Percentiles rank a stretch among this genome's conserved stretches.
Evolutionary conservation across 2,113 vertebrate species (phyloP).

Genomic region (Chroicocephalus ridibundus): DNA sequence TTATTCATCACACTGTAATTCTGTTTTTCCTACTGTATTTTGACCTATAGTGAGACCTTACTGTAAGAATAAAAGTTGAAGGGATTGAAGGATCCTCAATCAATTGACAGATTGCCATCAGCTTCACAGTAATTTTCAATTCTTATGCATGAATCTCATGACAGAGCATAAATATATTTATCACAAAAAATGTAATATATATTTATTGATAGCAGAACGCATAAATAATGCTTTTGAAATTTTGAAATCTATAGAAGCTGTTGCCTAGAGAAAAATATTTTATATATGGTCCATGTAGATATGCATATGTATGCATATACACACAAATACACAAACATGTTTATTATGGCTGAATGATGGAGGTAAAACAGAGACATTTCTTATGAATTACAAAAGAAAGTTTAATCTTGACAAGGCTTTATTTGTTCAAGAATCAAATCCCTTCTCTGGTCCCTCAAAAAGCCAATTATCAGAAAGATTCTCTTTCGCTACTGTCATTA

Average conservation of each 20-base stretch:
- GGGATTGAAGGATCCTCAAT: constrained; percentile 30
- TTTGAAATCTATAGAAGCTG: constrained; percentile 2
- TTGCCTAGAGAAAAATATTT: constrained; percentile 39
- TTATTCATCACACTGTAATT: constrained; percentile 30
- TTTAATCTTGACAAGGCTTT: constrained; percentile 64
- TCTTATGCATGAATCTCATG: constrained; percentile 62
- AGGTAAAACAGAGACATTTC: constrained; percentile 35
- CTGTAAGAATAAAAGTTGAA: not conserved
- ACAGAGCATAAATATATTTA: constrained; percentile 66
- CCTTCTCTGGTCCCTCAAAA: constrained; percentile 36
- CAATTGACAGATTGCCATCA: constrained; percentile 34
- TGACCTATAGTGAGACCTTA: constrained; percentile 39
- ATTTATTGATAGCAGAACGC: constrained; percentile 37
- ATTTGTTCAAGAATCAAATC: constrained; percentile 63
- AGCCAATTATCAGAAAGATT: constrained; percentile 70
- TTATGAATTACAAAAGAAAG: constrained; percentile 54
- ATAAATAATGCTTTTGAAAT: constrained; percentile 4
- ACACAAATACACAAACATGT: not conserved
- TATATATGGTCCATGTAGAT: not conserved
- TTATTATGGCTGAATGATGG: not conserved
- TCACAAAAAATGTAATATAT: constrained; percentile 41
- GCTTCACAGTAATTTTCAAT: constrained; percentile 67
- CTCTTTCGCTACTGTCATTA: constrained; percentile 38
- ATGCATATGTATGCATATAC: not conserved
- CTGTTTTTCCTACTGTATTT: constrained; percentile 29